phyloP scores from a whole-genome alignment of 2,797 vertebrate species.

The Cottoperca gobio region DNA sequence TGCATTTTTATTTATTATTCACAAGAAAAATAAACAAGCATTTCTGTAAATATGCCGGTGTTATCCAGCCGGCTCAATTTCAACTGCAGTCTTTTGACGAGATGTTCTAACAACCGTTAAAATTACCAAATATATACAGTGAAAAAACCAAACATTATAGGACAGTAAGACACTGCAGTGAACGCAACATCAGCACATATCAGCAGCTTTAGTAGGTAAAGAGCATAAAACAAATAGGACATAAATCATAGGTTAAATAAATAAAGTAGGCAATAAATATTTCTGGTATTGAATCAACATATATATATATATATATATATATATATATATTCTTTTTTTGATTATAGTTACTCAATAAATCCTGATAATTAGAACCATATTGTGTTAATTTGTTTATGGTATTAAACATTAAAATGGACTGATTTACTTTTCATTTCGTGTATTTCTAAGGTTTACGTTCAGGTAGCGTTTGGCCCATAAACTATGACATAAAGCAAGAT shows the following conservation, averaged over 20 bases:
- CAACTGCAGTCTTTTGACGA: slow-evolving; percentile 8
- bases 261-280: not conserved
- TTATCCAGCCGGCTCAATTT: slow-evolving; percentile 1
- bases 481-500: not conserved
- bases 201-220: not conserved
- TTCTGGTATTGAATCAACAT: not conserved
- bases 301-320: too few relatives aligned
- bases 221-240: not conserved
- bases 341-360: not conserved
- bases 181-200: not conserved
- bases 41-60: not conserved
- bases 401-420: not conserved
- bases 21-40: not conserved
- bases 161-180: not conserved
- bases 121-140: slow-evolving; percentile 10
- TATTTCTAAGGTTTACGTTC: not conserved
- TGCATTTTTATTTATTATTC: not conserved
- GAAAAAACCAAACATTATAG: slow-evolving; percentile 1
- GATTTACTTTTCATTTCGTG: not conserved
- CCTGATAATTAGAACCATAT: not conserved
- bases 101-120: slow-evolving; percentile 8
- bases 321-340: too few relatives aligned
- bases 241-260: not conserved
- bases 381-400: not conserved
- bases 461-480: not conserved